Evolutionary conservation across 2,113 vertebrate species (phyloP).

Genomic region (Tetrax tetrax): DNA sequence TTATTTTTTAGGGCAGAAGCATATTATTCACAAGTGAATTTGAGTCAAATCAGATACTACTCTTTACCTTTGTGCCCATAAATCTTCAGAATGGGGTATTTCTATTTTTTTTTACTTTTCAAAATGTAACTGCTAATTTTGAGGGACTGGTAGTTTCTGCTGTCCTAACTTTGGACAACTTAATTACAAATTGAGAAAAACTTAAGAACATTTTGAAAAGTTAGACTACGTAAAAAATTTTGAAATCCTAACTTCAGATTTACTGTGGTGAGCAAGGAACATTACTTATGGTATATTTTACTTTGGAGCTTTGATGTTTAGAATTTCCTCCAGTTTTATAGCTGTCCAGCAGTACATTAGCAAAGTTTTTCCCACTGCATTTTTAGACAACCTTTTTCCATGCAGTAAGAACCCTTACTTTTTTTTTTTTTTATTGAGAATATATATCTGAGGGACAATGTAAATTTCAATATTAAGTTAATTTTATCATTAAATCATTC

Average conservation of each 20-base stretch:
- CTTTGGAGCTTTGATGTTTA: not conserved
- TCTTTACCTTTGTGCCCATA: not conserved
- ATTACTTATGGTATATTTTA: not conserved
- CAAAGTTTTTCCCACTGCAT: not conserved
- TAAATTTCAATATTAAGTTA: not conserved
- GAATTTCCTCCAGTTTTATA: not conserved
- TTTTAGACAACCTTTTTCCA: not conserved
- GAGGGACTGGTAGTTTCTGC: not conserved
- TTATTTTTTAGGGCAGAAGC: not conserved
- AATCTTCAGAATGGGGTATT: not conserved
- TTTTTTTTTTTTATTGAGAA: not conserved
- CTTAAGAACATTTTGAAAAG: not conserved
- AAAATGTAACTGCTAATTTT: not conserved
- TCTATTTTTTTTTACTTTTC: not conserved
- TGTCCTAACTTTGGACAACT: not conserved
- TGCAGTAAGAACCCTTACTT: not conserved
- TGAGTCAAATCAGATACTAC: not conserved
- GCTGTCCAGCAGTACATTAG: not conserved
- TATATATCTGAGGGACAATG: not conserved
- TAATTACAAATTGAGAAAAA: not conserved
- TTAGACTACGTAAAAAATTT: not conserved
- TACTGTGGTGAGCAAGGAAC: not conserved
- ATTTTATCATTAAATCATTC: not conserved
- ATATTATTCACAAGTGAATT: not conserved
- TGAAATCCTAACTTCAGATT: not conserved